phyloP scores from a whole-genome alignment of 2,888 invertebrate species.

The Blera fallax region DNA sequence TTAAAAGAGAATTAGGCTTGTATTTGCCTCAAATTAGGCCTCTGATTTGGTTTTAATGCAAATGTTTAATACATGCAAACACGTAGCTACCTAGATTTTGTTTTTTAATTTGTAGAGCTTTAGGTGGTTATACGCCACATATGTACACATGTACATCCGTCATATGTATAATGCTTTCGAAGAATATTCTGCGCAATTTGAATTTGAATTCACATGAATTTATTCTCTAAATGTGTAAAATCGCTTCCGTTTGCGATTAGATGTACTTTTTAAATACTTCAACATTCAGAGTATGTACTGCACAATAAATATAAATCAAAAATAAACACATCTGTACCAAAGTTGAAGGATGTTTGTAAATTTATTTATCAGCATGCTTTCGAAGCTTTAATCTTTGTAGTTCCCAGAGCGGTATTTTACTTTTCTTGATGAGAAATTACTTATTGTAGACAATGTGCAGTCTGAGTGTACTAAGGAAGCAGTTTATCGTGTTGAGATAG shows the following conservation, averaged over 20 bases:
- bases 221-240: neutral
- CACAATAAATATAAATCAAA: too few relatives aligned
- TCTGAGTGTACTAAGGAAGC: neutral
- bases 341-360: neutral
- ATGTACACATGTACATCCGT: too few relatives aligned
- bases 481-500: constrained; percentile 12
- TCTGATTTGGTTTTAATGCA: constrained; percentile 22
- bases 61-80: too few relatives aligned
- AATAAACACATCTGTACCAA: neutral
- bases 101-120: too few relatives aligned
- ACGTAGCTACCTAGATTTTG: neutral
- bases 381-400: too few relatives aligned
- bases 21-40: neutral
- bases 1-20: neutral
- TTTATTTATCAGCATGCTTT: too few relatives aligned
- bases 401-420: neutral
- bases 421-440: neutral
- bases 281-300: neutral
- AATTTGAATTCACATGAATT: neutral
- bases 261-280: too few relatives aligned
- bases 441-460: neutral
- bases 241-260: constrained; percentile 5
- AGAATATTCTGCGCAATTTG: neutral
- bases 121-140: too few relatives aligned
- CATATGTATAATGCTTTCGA: too few relatives aligned